Base-by-base conservation (phyloP, 2,797 vertebrate species). In the Otolemur crassicaudatus region DNA sequence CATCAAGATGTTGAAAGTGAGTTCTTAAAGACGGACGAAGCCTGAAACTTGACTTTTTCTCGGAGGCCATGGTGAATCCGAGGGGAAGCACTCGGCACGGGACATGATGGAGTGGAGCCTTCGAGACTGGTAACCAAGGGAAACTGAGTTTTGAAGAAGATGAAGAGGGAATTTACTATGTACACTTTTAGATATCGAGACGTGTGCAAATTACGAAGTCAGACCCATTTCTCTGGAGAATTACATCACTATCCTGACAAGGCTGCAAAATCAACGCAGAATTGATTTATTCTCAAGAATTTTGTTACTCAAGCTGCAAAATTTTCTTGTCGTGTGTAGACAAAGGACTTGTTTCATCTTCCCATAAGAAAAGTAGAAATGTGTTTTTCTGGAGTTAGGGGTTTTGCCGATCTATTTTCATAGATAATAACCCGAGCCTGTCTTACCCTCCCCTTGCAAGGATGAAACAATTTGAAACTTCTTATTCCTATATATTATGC, bases 1-100 rank as follows among this genome's bases (percentile, higher is more conserved):
- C 31, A 31, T 89, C 96, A 92, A 92, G 96, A 94, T 58, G 84
- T 40, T 86, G 77, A 88, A 94, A 97, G 95, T 77, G 79, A 94
- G 73, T 97, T 97, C 92, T 95, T 72, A 81, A 91, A 77, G 25
- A 22, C 14, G 82, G 27, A 67, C 88, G 43, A 37, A 93, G 90
- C 58, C 73, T 25, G 25, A 86, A 88, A 87, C 83, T 60, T 85
- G 69, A 92, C 34, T 46, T 91, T 92, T 88, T 76, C 87, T 93
- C 75, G 40, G 79, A 85, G 67, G 67, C 80, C 43, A 46, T 27
- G 61, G 27, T 75, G 19, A 63, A 77, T 1, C 37, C 16, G 40
- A 75, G n/a, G 5, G 16, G 23, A 34, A 40, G 40, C 49, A 75
- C 53, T 70, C 31, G 14, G 27, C 27, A 16, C 11, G 27, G 34